Percentiles rank a stretch among this genome's conserved stretches.
These are phyloP conservation scores for Ganaspis brasiliensis DNA, from an alignment of 2,888 invertebrate genomes.

Conservation along the genomic window DNA sequence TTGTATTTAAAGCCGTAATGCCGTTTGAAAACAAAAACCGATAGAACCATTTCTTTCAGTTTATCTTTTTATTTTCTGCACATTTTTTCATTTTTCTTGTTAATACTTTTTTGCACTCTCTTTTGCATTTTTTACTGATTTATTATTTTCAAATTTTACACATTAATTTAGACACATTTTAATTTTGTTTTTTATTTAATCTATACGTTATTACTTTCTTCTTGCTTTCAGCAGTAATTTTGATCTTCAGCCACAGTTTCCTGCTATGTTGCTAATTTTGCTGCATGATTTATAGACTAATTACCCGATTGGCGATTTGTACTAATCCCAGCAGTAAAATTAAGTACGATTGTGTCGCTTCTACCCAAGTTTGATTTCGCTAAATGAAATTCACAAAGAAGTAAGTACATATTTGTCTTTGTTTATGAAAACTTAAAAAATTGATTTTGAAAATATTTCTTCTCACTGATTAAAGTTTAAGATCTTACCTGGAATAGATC, in stretches of 20 bases:
- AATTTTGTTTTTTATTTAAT: neutral
- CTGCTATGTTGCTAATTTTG: slow-evolving; percentile 14
- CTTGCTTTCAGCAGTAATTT: slow-evolving; percentile 6
- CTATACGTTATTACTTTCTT: neutral
- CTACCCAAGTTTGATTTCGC: neutral
- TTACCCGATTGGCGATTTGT: neutral
- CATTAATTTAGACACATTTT: neutral
- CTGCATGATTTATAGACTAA: slow-evolving; percentile 14
- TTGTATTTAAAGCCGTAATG: too few species aligned
- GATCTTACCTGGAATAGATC: slow-evolving; percentile 14
- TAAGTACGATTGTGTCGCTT: neutral
- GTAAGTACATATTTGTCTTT: neutral
- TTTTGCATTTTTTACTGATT: too few species aligned
- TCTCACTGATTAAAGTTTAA: neutral
- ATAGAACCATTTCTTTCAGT: too few species aligned
- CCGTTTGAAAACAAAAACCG: too few species aligned
- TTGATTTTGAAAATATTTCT: neutral
- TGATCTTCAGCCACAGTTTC: neutral
- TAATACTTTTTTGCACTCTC: too few species aligned
- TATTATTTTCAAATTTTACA: too few species aligned
- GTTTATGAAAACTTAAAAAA: neutral
- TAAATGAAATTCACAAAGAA: neutral
- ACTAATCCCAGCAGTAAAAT: slow-evolving; percentile 10
- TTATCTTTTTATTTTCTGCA: too few species aligned
- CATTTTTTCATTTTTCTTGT: too few species aligned